Base-by-base conservation (phyloP, 2,113 vertebrate genomes). In the Ascaphus truei region DNA sequence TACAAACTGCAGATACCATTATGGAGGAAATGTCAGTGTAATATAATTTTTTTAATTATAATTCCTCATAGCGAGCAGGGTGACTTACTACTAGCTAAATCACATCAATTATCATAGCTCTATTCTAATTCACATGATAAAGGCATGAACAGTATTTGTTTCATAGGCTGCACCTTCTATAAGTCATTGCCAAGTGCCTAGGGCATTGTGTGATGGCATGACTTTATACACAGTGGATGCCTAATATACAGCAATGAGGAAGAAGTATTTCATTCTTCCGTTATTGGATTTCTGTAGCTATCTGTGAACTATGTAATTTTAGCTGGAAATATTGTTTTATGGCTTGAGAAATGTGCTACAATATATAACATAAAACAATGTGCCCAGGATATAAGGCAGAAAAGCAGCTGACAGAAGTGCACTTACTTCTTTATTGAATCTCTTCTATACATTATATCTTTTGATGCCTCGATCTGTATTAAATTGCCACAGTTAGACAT, bases 1-100 rank as follows among this genome's bases (percentile, higher is more conserved):
- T 34, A 50, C 75, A 82, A 79, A 58, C 73, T 77, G 43, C 74
- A 76, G 77, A 74, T 80, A 79, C 51, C 41, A 43, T 75, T 79
- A 79, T 52, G 71, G 77, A 78, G 61, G 77, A 72, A 79, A 61
- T 71, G 57, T 41, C 57, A 71, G 41, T 61, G 56, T 41, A 71
- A 71, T 61, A 52, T 71, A 71, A 71, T 60, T 60, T 43, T 51
- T 50, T 56, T 69, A 60, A 69, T 71, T 71, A 71, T 61, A 61
- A 71, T 71, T 61, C 26, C 25, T 71, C 39, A 45, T 27, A 41
- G 56, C 45, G 15, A 52, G 30, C 66, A 59, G 66, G 33, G 33
- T 61, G 56, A 71, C 34, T 53, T 50, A 61, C 56, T 71, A 61
- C 45, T 50, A 51, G 30, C 47, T 30, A 61, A 41, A 61, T 71